Conservation (phyloP, 2,113 vertebrate genomes). For the Aplodontia rufa region DNA sequence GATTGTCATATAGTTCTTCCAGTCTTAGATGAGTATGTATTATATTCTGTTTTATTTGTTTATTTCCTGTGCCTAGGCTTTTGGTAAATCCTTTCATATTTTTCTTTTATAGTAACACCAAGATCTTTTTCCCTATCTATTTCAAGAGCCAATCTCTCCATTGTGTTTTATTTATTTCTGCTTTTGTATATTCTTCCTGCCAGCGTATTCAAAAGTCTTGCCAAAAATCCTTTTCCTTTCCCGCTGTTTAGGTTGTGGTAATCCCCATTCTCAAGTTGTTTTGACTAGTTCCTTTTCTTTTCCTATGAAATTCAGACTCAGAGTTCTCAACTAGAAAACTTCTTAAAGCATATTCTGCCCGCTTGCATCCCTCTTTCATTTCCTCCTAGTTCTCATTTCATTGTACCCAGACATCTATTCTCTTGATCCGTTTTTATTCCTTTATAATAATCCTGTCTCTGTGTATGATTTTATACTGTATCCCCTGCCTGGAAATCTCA, state of each 20-base stretch:
- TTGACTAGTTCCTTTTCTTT: constrained; percentile 25
- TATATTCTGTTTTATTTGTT: constrained; percentile 9
- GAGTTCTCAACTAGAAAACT: constrained; percentile 44
- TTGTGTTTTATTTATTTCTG: constrained; percentile 51
- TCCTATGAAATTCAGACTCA: constrained; percentile 27
- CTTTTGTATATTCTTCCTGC: not conserved
- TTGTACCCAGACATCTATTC: not conserved
- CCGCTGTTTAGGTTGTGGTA: not conserved
- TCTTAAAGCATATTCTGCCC: constrained; percentile 20
- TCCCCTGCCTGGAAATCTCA: constrained; percentile 34
- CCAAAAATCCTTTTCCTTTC: not conserved
- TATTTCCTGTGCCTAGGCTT: not conserved
- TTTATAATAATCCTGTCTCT: constrained; percentile 49
- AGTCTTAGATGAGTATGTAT: not conserved
- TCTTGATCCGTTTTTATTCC: constrained; percentile 36
- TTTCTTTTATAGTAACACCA: constrained; percentile 18
- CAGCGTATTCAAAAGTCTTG: not conserved
- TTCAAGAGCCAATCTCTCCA: constrained; percentile 28
- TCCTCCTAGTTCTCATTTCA: constrained; percentile 48
- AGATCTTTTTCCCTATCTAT: not conserved
- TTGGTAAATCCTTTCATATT: constrained; percentile 40
- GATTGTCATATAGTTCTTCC: not conserved
- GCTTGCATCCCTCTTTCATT: constrained; percentile 36
- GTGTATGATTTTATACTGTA: not conserved
- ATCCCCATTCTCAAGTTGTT: constrained; percentile 35